Percentiles rank a stretch among this genome's conserved stretches.
Conservation (phyloP, 1,140 invertebrate species). For the Drosophila nikananu region DNA sequence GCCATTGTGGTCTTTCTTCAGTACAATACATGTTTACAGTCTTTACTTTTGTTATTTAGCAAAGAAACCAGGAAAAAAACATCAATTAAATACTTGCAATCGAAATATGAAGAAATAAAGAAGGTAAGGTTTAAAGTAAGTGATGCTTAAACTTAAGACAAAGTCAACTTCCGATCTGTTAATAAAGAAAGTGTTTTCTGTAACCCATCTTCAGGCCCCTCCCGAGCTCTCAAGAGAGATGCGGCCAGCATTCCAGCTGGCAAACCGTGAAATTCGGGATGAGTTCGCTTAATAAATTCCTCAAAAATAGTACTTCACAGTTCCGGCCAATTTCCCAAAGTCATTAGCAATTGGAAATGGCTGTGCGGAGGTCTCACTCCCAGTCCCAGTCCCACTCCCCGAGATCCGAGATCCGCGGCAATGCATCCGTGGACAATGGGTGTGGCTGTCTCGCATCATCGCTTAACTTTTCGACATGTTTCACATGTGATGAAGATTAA, state of each 20-base stretch:
- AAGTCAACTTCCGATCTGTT: not conserved
- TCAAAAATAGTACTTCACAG: conserved; percentile 29
- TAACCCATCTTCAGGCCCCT: conserved; percentile 3
- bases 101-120: not conserved
- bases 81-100: conserved; percentile 19
- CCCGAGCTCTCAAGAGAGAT: not conserved
- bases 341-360: conserved; percentile 51
- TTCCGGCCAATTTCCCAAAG: conserved; percentile 36
- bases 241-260: conserved; percentile 11
- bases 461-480: conserved; percentile 83
- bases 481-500: conserved; percentile 82
- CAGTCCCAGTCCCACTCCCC: not conserved
- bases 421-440: conserved; percentile 32
- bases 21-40: conserved; percentile 24
- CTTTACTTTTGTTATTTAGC: conserved; percentile 19
- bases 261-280: conserved; percentile 27
- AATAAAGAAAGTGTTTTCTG: not conserved
- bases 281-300: conserved; percentile 40
- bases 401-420: conserved; percentile 18
- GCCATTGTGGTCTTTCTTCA: conserved; percentile 4
- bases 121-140: not conserved
- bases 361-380: conserved; percentile 15
- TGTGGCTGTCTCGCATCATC: conserved; percentile 55
- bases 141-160: not conserved
- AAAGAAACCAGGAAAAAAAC: not conserved